A percentile compares a stretch with the other conserved stretches of the same genome.
phyloP scores from a whole-genome alignment of 2,888 invertebrate genomes.

The Stenchaetothrips biformis region DNA sequence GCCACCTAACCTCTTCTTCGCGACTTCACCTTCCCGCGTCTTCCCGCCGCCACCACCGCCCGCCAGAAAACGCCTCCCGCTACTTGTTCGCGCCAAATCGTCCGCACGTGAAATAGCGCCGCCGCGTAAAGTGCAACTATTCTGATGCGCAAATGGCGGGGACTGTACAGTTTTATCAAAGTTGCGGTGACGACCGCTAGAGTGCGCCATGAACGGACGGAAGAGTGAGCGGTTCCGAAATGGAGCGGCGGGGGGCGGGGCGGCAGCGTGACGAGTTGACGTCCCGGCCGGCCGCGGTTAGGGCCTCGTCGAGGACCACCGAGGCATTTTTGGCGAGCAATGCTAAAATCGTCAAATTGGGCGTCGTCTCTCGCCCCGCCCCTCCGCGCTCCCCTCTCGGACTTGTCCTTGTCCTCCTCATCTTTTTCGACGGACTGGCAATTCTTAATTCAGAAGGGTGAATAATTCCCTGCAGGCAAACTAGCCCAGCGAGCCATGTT shows the following conservation, averaged over 20 bases:
- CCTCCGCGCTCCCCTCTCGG: not conserved
- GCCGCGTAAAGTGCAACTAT: not conserved
- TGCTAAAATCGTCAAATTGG: slow-evolving; percentile 11
- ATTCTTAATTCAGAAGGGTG: slow-evolving; percentile 25
- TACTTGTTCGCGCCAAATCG: not conserved
- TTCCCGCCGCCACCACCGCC: not conserved
- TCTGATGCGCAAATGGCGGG: not conserved
- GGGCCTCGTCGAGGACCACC: not conserved
- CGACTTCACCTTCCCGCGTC: not conserved
- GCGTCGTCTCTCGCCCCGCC: not conserved
- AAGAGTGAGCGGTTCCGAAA: not conserved
- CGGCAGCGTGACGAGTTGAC: not conserved
- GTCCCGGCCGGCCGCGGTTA: not conserved
- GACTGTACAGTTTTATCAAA: slow-evolving; percentile 1
- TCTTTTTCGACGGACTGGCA: slow-evolving; percentile 24
- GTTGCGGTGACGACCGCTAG: not conserved
- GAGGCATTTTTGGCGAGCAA: not conserved
- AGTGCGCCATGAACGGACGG: not conserved
- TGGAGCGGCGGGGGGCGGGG: not conserved
- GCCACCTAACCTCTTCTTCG: slow-evolving; percentile 10
- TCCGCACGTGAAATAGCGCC: not conserved
- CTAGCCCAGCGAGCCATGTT: slow-evolving; percentile 22
- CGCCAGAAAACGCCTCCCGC: not conserved
- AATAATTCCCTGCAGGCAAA: slow-evolving; percentile 23
- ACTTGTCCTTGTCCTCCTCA: not conserved